Base-by-base conservation (phyloP, 2,113 vertebrate genomes). In the Pelvicachromis taeniatus region DNA sequence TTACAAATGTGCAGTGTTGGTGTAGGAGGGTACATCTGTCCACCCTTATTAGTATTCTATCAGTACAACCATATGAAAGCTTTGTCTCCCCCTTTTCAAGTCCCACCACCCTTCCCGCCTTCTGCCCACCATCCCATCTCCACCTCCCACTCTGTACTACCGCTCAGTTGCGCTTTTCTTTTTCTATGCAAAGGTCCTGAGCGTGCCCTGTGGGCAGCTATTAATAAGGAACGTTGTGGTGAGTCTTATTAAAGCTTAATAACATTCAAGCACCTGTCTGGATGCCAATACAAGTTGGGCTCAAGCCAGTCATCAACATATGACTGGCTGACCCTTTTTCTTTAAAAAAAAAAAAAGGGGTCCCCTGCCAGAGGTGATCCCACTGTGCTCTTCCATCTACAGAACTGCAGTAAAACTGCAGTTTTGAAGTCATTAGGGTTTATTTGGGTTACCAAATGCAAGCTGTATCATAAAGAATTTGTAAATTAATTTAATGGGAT, bases 231-330 rank as follows among this genome's bases (percentile, higher is more conserved):
- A 92, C 86, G 90, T 90, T 91, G 89, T 87, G 90, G 80, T 83
- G 89, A 86, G 87, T 86, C 90, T 90, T 94, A 94, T 96, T 93
- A 95, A 96, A 94, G 65, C 90, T 95, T 95, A 94, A 95, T 94
- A 93, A 83, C 85, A 82, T 83, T 31, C 85, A 81, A 78, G 85
- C 88, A 94, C 93, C 93, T 94, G 92, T 85, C 86, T 92, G 75
- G 88, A 87, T 90, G 86, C 87, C 92, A 87, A 86, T 89, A 88
- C n/a, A 79, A 89, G 88, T 61, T n/a, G 68, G 80, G 54, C 68
- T 89, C 63, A 89, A 65, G 89, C 92, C 90, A 94, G 87, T 92
- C 92, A 90, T 89, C 92, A 86, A 92, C n/a, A n/a, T n/a, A n/a
- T n/a, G n/a, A n/a, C n/a, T n/a, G n/a, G n/a, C n/a, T n/a, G n/a